Conservation (phyloP, 2,113 vertebrate species). For the Meles meles region DNA sequence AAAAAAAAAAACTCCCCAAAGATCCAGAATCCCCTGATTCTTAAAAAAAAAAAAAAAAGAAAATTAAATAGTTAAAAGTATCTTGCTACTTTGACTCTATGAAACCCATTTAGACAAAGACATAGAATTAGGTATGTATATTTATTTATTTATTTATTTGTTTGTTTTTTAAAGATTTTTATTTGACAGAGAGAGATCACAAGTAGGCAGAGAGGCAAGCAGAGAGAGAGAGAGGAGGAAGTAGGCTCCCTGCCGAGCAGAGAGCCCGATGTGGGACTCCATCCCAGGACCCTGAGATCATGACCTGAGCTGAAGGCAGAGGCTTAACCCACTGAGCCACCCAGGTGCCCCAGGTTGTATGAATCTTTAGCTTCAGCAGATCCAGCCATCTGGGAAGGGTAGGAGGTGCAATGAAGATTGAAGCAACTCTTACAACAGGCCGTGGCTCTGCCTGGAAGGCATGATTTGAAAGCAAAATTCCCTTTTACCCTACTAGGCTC, state of each 20-base stretch:
- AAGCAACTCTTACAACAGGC: not conserved
- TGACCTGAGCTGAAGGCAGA: no score
- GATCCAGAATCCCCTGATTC: not conserved
- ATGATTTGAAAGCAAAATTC: not conserved
- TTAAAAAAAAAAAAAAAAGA: slow-evolving; percentile 33
- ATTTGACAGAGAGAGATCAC: no score
- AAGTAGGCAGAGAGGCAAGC: no score
- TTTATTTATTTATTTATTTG: no score
- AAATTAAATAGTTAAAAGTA: slow-evolving; percentile 32
- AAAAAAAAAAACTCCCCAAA: not conserved
- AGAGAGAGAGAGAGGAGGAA: no score
- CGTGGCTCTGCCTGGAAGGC: not conserved
- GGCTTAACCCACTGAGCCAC: no score
- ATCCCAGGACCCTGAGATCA: no score
- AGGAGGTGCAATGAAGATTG: not conserved
- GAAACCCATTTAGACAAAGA: slow-evolving; percentile 65
- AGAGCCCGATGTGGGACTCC: no score
- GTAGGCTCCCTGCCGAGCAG: no score
- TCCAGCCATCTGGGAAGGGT: not conserved
- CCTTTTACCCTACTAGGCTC: not conserved
- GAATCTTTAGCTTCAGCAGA: not conserved
- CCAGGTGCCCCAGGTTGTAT: not conserved
- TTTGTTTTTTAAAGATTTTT: no score
- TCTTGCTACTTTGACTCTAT: slow-evolving; percentile 62
- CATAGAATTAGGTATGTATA: slow-evolving; percentile 27